Evolutionary conservation across 2,113 vertebrate genomes (phyloP).

Genomic region (Bos javanicus): DNA sequence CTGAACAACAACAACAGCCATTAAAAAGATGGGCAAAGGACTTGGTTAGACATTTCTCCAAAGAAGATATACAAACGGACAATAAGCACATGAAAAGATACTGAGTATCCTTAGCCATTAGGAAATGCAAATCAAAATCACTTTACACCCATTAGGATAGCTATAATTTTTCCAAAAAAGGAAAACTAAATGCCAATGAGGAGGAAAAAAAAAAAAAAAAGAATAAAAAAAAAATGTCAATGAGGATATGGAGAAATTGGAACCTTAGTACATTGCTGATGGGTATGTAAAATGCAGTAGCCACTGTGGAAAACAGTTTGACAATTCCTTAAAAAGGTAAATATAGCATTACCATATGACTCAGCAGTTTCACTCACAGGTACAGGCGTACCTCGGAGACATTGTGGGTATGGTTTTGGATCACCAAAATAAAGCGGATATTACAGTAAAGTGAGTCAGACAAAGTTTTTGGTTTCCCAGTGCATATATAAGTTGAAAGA

Average conservation of each 20-base stretch:
- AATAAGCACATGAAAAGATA: background rate
- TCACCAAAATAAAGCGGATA: background rate
- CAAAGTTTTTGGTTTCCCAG: background rate
- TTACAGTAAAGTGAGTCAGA: background rate
- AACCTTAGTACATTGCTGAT: background rate
- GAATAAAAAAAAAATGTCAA: background rate
- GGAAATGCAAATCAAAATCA: background rate
- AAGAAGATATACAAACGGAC: background rate
- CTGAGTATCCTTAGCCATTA: background rate
- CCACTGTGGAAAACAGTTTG: background rate
- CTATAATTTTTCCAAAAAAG: background rate
- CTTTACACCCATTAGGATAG: background rate
- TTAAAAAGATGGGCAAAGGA: background rate
- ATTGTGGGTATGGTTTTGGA: background rate
- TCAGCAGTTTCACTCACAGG: background rate
- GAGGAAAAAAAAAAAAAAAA: too few relatives aligned
- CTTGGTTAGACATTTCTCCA: background rate
- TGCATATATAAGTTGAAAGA: background rate
- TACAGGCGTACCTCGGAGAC: background rate
- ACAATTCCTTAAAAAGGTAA: background rate
- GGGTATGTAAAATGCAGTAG: background rate
- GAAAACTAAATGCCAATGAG: background rate
- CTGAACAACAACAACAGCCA: background rate
- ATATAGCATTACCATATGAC: background rate
- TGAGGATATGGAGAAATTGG: background rate